phyloP scores from a whole-genome alignment of 2,797 vertebrate species.

The Darevskia mixta region DNA sequence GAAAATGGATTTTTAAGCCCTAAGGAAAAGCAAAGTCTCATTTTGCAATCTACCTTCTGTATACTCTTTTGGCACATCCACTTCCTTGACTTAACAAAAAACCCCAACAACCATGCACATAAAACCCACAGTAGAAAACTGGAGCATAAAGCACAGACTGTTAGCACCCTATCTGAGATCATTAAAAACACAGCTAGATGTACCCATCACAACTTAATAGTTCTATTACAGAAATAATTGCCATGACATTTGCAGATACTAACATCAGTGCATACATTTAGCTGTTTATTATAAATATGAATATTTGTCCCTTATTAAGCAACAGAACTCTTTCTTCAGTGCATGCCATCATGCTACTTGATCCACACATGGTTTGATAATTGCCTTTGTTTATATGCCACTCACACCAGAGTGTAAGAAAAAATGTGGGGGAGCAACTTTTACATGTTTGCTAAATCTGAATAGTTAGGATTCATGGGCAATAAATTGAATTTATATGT shows the following conservation, averaged over 20 bases:
- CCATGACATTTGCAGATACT: no score
- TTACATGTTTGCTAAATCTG: no score
- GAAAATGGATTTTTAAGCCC: constrained; percentile 48
- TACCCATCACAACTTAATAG: not conserved
- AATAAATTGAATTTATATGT: no score
- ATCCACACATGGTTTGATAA: no score
- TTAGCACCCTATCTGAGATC: not conserved
- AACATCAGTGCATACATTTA: not conserved
- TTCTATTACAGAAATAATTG: not conserved
- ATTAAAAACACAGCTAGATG: not conserved
- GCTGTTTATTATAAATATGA: not conserved
- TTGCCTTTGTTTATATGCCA: no score
- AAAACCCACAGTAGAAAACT: not conserved
- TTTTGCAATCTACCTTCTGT: constrained; percentile 26
- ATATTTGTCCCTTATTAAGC: not conserved
- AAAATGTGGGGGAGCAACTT: no score
- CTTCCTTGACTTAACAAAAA: not conserved
- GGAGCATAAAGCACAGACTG: not conserved
- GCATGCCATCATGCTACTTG: no score
- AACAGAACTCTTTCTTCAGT: not conserved
- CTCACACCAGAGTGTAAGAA: no score
- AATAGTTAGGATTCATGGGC: no score
- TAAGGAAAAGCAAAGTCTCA: constrained; percentile 6
- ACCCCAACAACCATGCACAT: constrained; percentile 33
- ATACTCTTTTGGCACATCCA: not conserved